Percentiles rank a stretch among this genome's conserved stretches.
These are phyloP conservation scores for Eulemur albifrons DNA, from an alignment of 2,797 vertebrate genomes.

Conservation along the genomic window DNA sequence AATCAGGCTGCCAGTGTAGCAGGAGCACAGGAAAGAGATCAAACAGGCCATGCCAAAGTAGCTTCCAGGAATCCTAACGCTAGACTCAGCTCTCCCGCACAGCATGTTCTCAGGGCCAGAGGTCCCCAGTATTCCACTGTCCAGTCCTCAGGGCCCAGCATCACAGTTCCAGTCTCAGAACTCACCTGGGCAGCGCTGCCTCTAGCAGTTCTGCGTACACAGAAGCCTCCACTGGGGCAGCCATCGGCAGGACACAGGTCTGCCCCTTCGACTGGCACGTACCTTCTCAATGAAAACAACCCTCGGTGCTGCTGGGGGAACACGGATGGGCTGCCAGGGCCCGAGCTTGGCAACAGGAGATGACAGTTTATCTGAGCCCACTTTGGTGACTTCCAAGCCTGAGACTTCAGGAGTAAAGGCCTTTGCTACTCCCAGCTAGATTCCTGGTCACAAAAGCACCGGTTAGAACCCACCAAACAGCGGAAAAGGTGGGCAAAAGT, in stretches of 20 bases:
- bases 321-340: neutral
- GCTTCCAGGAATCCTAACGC: neutral
- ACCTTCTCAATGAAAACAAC: neutral
- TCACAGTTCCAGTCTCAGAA: neutral
- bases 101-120: neutral
- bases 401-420: neutral
- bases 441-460: neutral
- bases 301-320: neutral
- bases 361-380: neutral
- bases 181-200: neutral
- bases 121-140: neutral
- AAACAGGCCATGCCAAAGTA: neutral
- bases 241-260: neutral
- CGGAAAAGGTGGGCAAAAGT: neutral
- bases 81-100: neutral
- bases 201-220: neutral
- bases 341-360: neutral
- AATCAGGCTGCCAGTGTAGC: neutral
- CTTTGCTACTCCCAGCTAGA: neutral
- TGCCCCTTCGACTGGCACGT: fast-evolving
- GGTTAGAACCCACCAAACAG: neutral
- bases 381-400: neutral
- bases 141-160: neutral
- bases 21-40: neutral
- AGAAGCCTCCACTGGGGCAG: neutral